Base-by-base conservation (phyloP, 1,140 invertebrate species). In the Orchestia grillus region DNA sequence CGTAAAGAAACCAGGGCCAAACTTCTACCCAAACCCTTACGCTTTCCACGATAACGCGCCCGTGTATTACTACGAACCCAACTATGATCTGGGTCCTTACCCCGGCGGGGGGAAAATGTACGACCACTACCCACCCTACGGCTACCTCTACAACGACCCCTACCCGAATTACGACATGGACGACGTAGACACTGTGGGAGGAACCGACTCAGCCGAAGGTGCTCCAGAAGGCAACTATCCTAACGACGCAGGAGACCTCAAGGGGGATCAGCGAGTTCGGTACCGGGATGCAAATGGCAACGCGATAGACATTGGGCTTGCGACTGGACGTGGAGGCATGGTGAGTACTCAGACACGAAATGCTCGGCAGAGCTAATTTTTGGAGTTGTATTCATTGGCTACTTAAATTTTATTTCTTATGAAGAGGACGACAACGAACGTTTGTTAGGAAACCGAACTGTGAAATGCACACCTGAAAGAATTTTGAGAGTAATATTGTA, bases 1-100 rank as follows among this genome's bases (percentile, higher is more conserved):
- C 97, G 99, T 99, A n/a, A 99, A 99, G 97, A 99, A 99, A 98
- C 99, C 99, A 3, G 99, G 99, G 57, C 99, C 99, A 44, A 98
- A 98, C 91, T 97, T 98, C 97, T 98, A 98, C 95, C 98, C 98
- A 0, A 97, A 97, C 28, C 98, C 98, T 97, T 98, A 98, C 97
- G 98, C 97, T 96, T 97, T 97, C 53, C 98, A 98, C 90, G 97
- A 98, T 36, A 41, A 15, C 47, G 41, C 88, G 16, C 45, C 87
- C 43, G 8, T 43, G 87, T 45, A 43, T n/a, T 47, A 47, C 44
- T 94, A 45, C 40, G 92, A 44, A 19, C 43, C 41, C 44, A 94
- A 94, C 44, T 94, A 94, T 40, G 92, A 94, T 44, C 16, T n/a
- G 6, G 44, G 40, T 0, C 43, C 40, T 0, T 44, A 19, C 44